Base-by-base conservation (phyloP, 2,797 vertebrate genomes). In the Acanthopagrus latus region DNA sequence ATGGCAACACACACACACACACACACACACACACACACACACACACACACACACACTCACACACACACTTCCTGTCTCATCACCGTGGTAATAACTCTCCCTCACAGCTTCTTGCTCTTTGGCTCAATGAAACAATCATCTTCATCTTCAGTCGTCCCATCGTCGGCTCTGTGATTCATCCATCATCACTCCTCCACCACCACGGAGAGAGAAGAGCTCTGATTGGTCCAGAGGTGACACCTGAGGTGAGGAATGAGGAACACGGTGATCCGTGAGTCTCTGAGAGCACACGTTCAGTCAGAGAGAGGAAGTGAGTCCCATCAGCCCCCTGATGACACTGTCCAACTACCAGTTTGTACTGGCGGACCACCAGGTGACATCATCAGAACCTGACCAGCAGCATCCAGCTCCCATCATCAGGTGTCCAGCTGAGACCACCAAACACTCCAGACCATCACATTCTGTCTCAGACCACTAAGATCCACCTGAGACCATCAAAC, bases 91-190 rank as follows among this genome's bases (percentile, higher is more conserved):
- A 82, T 71, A 46, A 71, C 71, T 17, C 17, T 10, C 23, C n/a
- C 48, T 71, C 66, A 46, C 59, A 23, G 5, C 38, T 47, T 43
- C 50, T 44, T 23, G 58, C 64, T 68, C 48, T 59, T 5, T 43
- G 47, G 3, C 13, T 3, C 1, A 17, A 52, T 56, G 59, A 58
- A 66, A 62, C 69, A 14, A 23, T 70, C 75, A 33, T 51, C 43
- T 25, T 78, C 54, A n/a, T 67, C 50, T 47, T 51, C 48, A 5
- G 66, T 17, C 4, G 64, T 68, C 51, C 57, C 55, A 23, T 55
- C 13, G 6, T 10, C 9, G 27, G 38, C 20, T 1, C 65, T 7
- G 70, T 76, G 86, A 82, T 44, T 84, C 87, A 80, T 72, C 67
- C 21, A 4, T 29, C 29, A 29, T 29, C 75, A 21, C 65, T 71